Conservation (phyloP, 2,797 vertebrate species). For the Brachyalestes nurse region DNA sequence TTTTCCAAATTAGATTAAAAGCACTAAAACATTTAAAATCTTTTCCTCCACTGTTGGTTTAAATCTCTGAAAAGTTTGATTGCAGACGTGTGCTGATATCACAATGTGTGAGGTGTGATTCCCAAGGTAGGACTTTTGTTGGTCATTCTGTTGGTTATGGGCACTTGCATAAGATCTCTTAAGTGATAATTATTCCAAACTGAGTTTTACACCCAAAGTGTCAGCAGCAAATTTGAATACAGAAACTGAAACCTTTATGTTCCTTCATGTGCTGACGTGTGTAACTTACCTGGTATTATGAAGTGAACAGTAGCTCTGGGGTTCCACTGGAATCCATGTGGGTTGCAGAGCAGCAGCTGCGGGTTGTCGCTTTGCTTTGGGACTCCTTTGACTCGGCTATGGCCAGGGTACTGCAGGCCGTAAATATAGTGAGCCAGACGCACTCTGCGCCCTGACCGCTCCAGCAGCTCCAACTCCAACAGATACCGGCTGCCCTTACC, state of each 20-base stretch:
- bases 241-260: too few species aligned
- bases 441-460: slow-evolving; percentile 68
- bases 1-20: too few species aligned
- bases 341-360: slow-evolving; percentile 84
- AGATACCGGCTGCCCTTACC: slow-evolving; percentile 87
- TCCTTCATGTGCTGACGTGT: background rate
- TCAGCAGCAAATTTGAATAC: too few species aligned
- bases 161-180: too few species aligned
- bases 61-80: background rate
- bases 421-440: slow-evolving; percentile 89
- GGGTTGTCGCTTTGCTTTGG: background rate
- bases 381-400: background rate
- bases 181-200: too few species aligned
- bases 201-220: too few species aligned
- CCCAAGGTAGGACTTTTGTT: too few species aligned
- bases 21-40: background rate
- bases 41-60: background rate
- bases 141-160: too few species aligned
- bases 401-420: slow-evolving; percentile 49
- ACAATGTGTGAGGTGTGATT: too few species aligned
- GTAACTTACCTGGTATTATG: slow-evolving; percentile 86
- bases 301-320: slow-evolving; percentile 86
- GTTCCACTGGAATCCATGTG: slow-evolving; percentile 87
- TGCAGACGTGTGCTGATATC: background rate
- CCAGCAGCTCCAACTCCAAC: slow-evolving; percentile 88